Base-by-base conservation (phyloP, 1,140 invertebrate genomes). In the Melanaphis sacchari region DNA sequence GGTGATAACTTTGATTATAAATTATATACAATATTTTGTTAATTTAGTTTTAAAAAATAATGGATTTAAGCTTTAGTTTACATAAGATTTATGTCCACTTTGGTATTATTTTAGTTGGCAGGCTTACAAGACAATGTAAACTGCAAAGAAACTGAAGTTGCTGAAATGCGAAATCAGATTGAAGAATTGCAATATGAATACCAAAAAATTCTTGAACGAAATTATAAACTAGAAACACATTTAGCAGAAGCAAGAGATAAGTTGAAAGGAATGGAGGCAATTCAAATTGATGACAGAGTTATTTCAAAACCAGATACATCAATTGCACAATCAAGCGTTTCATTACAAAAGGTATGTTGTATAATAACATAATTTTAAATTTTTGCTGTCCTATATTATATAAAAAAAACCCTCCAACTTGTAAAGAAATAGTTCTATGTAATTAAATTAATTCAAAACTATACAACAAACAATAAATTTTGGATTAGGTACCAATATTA, bases 131-230 rank as follows among this genome's bases (percentile, higher is more conserved):
- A 99, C 95, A 97, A 97, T 41, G 96, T 99, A 91, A 98, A 97
- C 52, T 98, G 97, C 41, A 97, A 98, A 94, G 98, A 99, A 95
- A 99, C 98, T 0, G 97, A 99, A 95, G 98, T 97, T 94, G 99
- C 98, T 41, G 99, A 99, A 95, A 96, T 99, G 76, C 97, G 98
- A 95, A 99, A 99, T 95, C 98, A 99, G 96, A 97, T 99, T 84
- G 99, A 99, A 95, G 99, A 99, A 95, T 95, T 99, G 54, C 98
- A 99, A 95, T 99, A 99, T 95, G 98, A 99, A 95, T 95, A 98
- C 40, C 97, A 98, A 94, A 99, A 99, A 96, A 97, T 98, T 6
- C 96, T 97, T 54, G 97, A 97, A 40, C 96, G 98, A 66, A 98
- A 98, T 95, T 98, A 99, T 95, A 99, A 99, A 95, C 95, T 99